A percentile compares a stretch with the other conserved stretches of the same genome.
Evolutionary conservation across 2,888 invertebrate genomes (phyloP).

Genomic region (Pseudococcus longispinus): DNA sequence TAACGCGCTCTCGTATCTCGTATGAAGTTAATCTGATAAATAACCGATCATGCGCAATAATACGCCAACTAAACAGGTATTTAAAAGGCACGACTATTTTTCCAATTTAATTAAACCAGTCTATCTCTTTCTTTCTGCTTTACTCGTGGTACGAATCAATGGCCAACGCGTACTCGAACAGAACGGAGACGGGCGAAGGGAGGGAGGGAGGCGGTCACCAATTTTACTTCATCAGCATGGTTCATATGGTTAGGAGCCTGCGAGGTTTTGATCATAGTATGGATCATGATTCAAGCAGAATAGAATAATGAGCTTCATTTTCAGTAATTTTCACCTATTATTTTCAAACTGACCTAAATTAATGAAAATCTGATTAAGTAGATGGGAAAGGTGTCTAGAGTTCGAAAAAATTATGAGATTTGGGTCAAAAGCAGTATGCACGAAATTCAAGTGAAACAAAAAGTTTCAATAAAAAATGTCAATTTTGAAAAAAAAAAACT

Average conservation of each 20-base stretch:
- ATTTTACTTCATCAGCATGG: neutral
- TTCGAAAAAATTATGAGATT: no score
- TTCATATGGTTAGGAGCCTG: neutral
- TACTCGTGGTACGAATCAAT: neutral
- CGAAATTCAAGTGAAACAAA: no score
- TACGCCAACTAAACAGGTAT: slow-evolving; percentile 46
- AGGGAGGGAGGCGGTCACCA: neutral
- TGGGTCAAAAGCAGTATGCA: no score
- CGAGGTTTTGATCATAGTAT: neutral
- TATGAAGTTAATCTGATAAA: slow-evolving; percentile 56
- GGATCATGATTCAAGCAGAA: no score
- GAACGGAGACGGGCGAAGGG: neutral
- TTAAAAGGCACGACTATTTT: slow-evolving; percentile 53
- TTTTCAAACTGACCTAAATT: no score
- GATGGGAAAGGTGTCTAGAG: no score
- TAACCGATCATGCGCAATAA: slow-evolving; percentile 49
- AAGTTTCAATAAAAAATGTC: no score
- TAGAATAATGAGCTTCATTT: no score
- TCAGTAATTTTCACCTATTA: no score
- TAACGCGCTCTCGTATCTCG: slow-evolving; percentile 4
- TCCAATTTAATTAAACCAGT: slow-evolving; percentile 54
- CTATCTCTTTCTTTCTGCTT: neutral
- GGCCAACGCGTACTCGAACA: neutral
- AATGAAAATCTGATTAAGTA: no score
- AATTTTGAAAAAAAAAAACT: no score